Conservation (phyloP, 2,113 vertebrate genomes). For the Bufo bufo region DNA sequence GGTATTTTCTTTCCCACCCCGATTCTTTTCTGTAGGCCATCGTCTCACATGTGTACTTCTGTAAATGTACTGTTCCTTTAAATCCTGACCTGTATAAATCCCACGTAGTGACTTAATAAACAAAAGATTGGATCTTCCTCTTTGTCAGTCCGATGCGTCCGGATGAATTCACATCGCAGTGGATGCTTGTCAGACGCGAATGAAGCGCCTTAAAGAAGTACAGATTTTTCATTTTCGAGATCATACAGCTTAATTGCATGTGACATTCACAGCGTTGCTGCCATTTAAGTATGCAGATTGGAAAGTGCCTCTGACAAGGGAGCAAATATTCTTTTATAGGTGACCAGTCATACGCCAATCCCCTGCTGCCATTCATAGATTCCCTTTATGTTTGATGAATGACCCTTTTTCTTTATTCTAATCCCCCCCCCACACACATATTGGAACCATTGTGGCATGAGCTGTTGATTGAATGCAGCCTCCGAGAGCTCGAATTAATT, state of each 20-base stretch:
- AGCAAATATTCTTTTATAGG: conserved; percentile 50
- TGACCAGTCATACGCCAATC: conserved; percentile 56
- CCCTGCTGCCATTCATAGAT: conserved; percentile 53
- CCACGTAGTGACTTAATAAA: background rate
- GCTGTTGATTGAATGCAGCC: conserved; percentile 65
- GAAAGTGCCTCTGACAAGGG: conserved; percentile 51
- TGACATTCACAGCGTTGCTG: conserved; percentile 55
- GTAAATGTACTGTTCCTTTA: too few relatives aligned
- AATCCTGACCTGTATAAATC: background rate
- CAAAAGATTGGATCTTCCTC: background rate
- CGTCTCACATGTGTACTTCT: too few relatives aligned
- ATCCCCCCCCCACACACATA: conserved; percentile 59
- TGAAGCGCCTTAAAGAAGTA: conserved; percentile 51
- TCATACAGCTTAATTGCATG: conserved; percentile 63
- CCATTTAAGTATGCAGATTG: conserved; percentile 40
- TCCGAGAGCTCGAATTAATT: conserved; percentile 67
- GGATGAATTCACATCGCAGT: conserved; percentile 56
- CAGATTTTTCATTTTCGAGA: conserved; percentile 62
- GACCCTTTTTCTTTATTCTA: conserved; percentile 60
- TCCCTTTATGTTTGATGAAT: conserved; percentile 66
- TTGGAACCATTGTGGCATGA: conserved; percentile 62
- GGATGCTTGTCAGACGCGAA: background rate
- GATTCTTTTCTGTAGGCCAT: too few relatives aligned
- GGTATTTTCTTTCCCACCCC: too few relatives aligned
- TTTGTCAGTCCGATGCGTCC: conserved; percentile 22